phyloP scores from a whole-genome alignment of 2,797 vertebrate genomes.

The Leptatherina wallacei region DNA sequence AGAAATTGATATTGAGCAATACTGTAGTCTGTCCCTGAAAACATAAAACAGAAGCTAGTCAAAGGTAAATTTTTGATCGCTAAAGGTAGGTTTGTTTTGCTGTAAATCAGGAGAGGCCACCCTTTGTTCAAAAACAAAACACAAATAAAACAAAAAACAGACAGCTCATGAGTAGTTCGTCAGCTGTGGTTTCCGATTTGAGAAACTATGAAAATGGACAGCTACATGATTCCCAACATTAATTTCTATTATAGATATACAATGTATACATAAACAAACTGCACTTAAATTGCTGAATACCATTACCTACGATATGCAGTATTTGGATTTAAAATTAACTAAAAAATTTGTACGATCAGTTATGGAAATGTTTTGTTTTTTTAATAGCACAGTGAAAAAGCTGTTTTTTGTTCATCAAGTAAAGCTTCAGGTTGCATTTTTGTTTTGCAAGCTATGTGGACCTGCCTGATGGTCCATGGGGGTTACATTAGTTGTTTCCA shows the following conservation, averaged over 20 bases:
- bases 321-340: not conserved
- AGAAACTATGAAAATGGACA: no score
- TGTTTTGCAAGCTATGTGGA: conserved; percentile 19
- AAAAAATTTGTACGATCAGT: no score
- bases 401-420: not conserved
- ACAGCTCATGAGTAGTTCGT: no score
- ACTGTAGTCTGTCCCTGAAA: not conserved
- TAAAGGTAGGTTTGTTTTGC: no score
- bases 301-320: not conserved
- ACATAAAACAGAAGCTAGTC: not conserved
- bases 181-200: no score
- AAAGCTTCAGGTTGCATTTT: not conserved
- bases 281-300: no score
- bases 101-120: no score
- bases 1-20: not conserved
- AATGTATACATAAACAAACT: not conserved
- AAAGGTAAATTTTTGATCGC: not conserved
- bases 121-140: no score
- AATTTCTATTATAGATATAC: no score
- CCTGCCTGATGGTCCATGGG: not conserved
- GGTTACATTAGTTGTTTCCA: conserved; percentile 37
- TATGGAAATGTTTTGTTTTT: not conserved
- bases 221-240: no score
- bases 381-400: not conserved
- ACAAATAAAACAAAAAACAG: no score